phyloP scores from a whole-genome alignment of 2,113 vertebrate species.

The Acinonyx jubatus region DNA sequence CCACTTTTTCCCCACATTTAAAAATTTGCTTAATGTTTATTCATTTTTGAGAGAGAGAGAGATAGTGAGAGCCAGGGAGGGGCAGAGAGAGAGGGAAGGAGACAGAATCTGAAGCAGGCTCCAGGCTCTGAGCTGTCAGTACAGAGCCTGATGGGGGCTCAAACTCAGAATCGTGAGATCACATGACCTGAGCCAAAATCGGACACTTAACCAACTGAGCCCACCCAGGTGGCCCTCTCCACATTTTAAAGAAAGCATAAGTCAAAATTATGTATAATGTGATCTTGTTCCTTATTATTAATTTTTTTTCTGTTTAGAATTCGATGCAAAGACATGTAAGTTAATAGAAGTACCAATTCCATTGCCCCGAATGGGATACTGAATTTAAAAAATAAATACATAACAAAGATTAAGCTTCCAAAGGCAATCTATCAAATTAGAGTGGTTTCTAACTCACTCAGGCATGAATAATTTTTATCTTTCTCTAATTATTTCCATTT shows the following conservation, averaged over 20 bases:
- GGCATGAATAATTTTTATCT: not conserved
- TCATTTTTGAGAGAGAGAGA: too few species aligned
- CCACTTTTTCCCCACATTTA: not conserved
- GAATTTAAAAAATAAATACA: not conserved
- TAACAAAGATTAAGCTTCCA: not conserved
- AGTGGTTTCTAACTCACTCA: not conserved
- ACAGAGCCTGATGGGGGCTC: too few species aligned
- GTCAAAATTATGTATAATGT: not conserved
- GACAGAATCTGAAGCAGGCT: too few species aligned
- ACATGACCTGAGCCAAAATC: too few species aligned
- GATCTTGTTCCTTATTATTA: not conserved
- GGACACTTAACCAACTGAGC: too few species aligned
- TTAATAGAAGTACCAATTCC: not conserved
- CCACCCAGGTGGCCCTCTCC: not conserved
- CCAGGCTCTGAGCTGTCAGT: too few species aligned
- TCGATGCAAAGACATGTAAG: not conserved
- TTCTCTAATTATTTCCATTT: not conserved
- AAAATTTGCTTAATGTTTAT: too few species aligned
- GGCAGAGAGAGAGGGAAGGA: too few species aligned
- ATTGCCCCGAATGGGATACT: not conserved
- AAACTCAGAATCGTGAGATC: too few species aligned
- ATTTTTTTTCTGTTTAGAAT: not conserved
- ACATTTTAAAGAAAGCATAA: not conserved
- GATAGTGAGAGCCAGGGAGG: too few species aligned
- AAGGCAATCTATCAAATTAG: not conserved